Base-by-base conservation (phyloP, 2,888 invertebrate species). In the Drosophila koepferae region DNA sequence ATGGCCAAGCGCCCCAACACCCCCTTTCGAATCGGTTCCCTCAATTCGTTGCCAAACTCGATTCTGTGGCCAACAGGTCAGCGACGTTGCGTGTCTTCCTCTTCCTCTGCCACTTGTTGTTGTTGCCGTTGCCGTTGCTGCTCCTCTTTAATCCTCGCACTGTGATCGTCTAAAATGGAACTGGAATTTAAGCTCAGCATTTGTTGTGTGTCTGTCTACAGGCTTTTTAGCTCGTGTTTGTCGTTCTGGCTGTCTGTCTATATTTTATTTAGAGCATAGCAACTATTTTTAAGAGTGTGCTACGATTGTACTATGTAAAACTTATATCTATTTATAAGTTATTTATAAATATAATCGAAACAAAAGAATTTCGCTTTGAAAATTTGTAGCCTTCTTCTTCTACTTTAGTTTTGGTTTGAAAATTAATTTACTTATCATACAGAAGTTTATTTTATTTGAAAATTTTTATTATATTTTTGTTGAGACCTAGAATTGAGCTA, bases 171-270 rank as follows among this genome's bases (percentile, higher is more conserved):
- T 78, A 80, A 72, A 73, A 72, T 75, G 73, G 73, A 83, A 86
- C 86, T 86, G 82, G 88, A 85, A 83, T 74, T 76, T 74, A 86
- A 83, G 81, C 70, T 61, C 73, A 78, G 63, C 63, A 82, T 70
- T 81, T 72, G 38, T 60, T 64, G 58, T 64, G 51, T 18, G 49
- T 67, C 64, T 63, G 63, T 63, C 63, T 36, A 38, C 43, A 59
- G 61, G 36, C 46, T 23, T 23, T 41, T 54, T 61, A 23, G 18
- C 53, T 16, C 43, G 14, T 44, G 65, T 59, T 60, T 46, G 23
- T 10, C 51, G 23, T 18, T 34, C 56, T 28, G 34, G 34, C 34
- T 38, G 64, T 54, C 63, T 44, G 20, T 7, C 16, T 48, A 12
- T 48, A 59, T 20, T 4, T 49, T 59, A 36, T 61, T 43, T 34